Evolutionary conservation across 2,113 vertebrate genomes (phyloP), one percentile per base, ranked within the genome.

Genomic region (Mobula hypostoma): DNA sequence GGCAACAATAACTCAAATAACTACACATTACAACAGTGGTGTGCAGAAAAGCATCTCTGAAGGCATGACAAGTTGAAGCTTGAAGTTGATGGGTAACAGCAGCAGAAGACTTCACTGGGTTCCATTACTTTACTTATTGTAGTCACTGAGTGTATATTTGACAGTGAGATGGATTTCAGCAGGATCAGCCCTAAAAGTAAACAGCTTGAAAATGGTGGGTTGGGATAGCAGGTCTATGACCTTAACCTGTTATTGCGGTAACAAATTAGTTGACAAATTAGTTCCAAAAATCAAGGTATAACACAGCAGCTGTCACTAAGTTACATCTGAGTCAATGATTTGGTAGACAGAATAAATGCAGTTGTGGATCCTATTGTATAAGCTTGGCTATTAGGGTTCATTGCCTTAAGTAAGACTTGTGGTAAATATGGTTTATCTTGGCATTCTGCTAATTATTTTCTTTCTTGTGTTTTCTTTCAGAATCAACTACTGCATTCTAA

Each of bases 401-500:
- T 24, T 74, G 24, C 29, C 48, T 56, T 24, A 27, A 58, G 58
- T 63, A 29, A 19, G 58, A 90, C 61, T 32, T n/a, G 32, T n/a
- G 24, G 32, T 66, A 66, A 85, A 88, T 66, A 29, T 8, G 5
- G 77, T 79, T 12, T 79, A 77, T 9, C 32, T 72, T 74, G 19
- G 27, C 66, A 66, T 90, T 68, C 15, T 32, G 61, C 61, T 90
- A 90, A 68, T 68, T 90, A 14, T 90, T 90, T 90, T 61, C 83
- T 7, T 91, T 70, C 9, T 48, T 8, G 24, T 14, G 40, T 93
- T 93, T 72, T 74, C 90, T 93, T 74, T 74, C 90, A 93, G 90
- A 93, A 74, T 93, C 68, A 72, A 24, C 19, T 93, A 32, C 90
- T 93, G 68, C 68, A 93, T 70, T 27, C 63, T 40, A 90, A 68